Conservation (phyloP, 2,113 vertebrate genomes). For the Myrmecophaga tridactyla region DNA sequence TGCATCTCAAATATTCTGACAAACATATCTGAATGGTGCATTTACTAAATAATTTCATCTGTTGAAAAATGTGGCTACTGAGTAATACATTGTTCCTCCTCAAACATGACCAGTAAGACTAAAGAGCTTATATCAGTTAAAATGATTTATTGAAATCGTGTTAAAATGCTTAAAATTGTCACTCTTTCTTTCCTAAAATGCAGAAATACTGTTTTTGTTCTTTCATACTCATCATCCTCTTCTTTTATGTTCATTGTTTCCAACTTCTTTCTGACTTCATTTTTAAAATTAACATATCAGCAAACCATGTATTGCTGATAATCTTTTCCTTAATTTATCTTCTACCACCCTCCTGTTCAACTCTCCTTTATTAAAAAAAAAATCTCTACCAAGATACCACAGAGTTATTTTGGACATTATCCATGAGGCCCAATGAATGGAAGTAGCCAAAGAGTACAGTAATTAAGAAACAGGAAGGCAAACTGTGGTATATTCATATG, state of each 20-base stretch:
- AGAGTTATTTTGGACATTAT: too few species aligned
- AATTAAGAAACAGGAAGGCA: too few species aligned
- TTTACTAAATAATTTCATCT: not conserved
- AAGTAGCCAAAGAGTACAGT: too few species aligned
- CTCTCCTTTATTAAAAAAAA: not conserved
- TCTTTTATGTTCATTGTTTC: not conserved
- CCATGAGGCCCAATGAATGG: too few species aligned
- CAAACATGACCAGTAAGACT: not conserved
- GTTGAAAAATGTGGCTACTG: not conserved
- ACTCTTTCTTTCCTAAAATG: not conserved
- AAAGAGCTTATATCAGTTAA: not conserved
- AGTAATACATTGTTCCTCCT: not conserved
- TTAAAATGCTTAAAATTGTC: not conserved
- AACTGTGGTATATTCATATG: too few species aligned
- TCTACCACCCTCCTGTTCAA: not conserved
- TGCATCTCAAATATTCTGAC: not conserved
- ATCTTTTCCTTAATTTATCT: not conserved
- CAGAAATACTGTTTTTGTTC: not conserved
- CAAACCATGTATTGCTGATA: not conserved
- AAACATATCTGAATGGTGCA: not conserved
- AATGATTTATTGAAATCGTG: conserved; percentile 8
- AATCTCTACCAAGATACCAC: not conserved
- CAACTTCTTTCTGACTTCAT: not conserved
- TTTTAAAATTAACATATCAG: not conserved
- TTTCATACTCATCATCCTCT: too few species aligned